Conservation (phyloP, 2,888 invertebrate genomes). For the Agrochola circellaris region DNA sequence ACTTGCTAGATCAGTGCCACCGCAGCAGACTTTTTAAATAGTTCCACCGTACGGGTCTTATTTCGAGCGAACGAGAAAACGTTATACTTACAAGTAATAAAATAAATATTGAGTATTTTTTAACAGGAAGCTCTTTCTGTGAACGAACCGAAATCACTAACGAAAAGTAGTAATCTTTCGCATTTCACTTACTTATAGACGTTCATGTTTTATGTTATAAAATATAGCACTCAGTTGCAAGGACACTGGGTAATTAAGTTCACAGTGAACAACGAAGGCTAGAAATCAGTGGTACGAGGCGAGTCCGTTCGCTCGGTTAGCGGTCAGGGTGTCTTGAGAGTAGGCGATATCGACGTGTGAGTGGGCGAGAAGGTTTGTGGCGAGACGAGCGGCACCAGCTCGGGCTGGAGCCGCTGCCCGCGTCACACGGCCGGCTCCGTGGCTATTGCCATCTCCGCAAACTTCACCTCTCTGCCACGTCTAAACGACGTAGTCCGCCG, state of each 20-base stretch:
- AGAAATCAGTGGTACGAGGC: constrained; percentile 85
- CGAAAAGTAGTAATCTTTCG: constrained; percentile 39
- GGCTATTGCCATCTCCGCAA: constrained; percentile 82
- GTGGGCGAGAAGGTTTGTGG: constrained; percentile 72
- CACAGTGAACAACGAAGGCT: constrained; percentile 49
- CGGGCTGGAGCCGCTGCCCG: constrained; percentile 89
- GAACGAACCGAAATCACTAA: constrained; percentile 60
- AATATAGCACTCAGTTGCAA: constrained; percentile 46
- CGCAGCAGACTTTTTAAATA: constrained; percentile 46
- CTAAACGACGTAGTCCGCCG: constrained; percentile 87
- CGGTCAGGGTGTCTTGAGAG: constrained; percentile 79
- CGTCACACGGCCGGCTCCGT: constrained; percentile 86
- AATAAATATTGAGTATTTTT: constrained; percentile 66
- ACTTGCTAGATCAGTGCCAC: constrained; percentile 53
- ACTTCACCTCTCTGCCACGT: constrained; percentile 89
- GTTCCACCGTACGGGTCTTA: constrained; percentile 49
- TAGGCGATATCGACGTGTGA: constrained; percentile 63
- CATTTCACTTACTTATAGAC: constrained; percentile 46
- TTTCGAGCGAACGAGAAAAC: constrained; percentile 76
- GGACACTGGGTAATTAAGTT: constrained; percentile 38
- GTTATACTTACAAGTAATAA: constrained; percentile 61
- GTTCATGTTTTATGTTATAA: constrained; percentile 26
- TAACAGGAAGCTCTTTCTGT: constrained; percentile 75
- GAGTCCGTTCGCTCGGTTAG: constrained; percentile 76
- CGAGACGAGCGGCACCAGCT: constrained; percentile 89